A percentile compares a stretch with the other conserved stretches of the same genome.
Conservation (phyloP, 2,888 invertebrate species). For the Ephialtes manifestator region DNA sequence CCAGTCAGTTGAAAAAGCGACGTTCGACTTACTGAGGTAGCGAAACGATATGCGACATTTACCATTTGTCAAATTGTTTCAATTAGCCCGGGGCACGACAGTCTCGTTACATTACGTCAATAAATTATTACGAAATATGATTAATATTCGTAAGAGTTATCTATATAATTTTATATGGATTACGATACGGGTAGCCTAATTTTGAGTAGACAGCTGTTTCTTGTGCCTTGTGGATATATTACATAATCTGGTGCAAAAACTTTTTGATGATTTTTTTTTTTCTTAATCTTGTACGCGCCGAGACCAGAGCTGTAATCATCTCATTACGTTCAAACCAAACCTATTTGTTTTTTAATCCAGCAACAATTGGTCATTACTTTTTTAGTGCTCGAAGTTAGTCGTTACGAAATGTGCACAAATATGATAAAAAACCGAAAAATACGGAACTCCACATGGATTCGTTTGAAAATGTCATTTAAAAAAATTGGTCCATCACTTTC, state of each 20-base stretch:
- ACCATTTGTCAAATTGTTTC: conserved; percentile 1
- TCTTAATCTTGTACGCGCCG: conserved; percentile 4
- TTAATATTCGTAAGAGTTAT: conserved; percentile 63
- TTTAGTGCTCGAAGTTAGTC: too few relatives aligned
- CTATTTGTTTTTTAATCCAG: too few relatives aligned
- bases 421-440: too few relatives aligned
- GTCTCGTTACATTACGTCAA: conserved; percentile 65
- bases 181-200: conserved; percentile 54
- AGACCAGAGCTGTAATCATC: background rate
- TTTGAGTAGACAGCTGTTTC: conserved; percentile 33
- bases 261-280: conserved; percentile 6
- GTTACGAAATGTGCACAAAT: too few relatives aligned
- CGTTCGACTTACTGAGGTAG: conserved; percentile 43
- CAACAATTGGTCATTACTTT: too few relatives aligned
- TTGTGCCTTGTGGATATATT: conserved; percentile 62
- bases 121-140: conserved; percentile 69
- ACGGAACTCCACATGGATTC: too few relatives aligned
- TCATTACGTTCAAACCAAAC: too few relatives aligned
- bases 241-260: conserved; percentile 53
- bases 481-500: too few relatives aligned
- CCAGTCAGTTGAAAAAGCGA: conserved; percentile 38
- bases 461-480: too few relatives aligned
- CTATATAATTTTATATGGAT: conserved; percentile 61
- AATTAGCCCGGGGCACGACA: conserved; percentile 58
- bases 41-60: conserved; percentile 25